A percentile compares a stretch with the other conserved stretches of the same genome.
phyloP scores from a whole-genome alignment of 1,140 invertebrate genomes.

The Lanistes nyassanus region DNA sequence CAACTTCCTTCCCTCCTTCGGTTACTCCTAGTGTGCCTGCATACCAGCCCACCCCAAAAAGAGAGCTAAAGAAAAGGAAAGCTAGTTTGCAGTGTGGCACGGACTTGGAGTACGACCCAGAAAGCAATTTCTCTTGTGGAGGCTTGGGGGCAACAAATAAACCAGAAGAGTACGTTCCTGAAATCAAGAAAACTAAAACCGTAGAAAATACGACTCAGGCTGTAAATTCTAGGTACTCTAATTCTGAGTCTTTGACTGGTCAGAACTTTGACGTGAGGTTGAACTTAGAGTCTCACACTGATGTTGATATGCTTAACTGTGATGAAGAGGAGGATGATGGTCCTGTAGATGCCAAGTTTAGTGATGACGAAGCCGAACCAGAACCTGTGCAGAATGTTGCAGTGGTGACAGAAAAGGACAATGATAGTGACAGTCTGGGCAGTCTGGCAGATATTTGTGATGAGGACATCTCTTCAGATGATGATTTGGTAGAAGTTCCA shows the following conservation, averaged over 20 bases:
- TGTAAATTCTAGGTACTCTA: not conserved
- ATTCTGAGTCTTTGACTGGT: slow-evolving; percentile 5
- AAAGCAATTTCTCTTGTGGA: slow-evolving; percentile 47
- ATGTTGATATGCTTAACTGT: slow-evolving; percentile 41
- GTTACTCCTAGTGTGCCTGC: slow-evolving; percentile 61
- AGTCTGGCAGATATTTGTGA: slow-evolving; percentile 22
- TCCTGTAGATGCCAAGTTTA: slow-evolving; percentile 26
- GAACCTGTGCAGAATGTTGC: not conserved
- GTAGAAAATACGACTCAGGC: not conserved
- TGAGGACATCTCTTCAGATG: slow-evolving; percentile 24
- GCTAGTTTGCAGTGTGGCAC: slow-evolving; percentile 15
- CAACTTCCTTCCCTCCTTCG: slow-evolving; percentile 13
- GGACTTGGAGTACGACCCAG: slow-evolving; percentile 58
- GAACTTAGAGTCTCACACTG: slow-evolving; percentile 25
- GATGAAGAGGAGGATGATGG: slow-evolving; percentile 32
- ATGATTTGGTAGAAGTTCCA: slow-evolving; percentile 26
- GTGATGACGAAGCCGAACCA: slow-evolving; percentile 29
- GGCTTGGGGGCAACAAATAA: not conserved
- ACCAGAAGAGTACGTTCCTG: not conserved
- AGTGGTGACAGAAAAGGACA: not conserved
- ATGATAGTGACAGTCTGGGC: not conserved
- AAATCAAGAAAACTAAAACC: not conserved
- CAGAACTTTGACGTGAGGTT: not conserved
- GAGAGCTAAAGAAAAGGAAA: slow-evolving; percentile 69
- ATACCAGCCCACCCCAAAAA: slow-evolving; percentile 75